phyloP scores from a whole-genome alignment of 2,113 vertebrate species.

The Chamaetylas fuelleborni region DNA sequence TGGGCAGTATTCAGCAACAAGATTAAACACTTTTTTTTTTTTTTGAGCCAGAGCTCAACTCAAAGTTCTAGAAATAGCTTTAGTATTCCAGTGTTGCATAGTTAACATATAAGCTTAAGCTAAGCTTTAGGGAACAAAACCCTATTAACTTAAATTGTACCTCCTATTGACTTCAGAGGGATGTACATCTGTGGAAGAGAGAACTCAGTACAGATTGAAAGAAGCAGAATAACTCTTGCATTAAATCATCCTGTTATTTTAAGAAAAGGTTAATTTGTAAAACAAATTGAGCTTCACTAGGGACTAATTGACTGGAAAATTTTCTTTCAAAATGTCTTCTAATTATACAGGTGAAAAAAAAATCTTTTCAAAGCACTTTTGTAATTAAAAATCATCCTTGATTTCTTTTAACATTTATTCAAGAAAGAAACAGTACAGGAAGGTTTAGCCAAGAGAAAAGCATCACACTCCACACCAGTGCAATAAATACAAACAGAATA shows the following conservation, averaged over 20 bases:
- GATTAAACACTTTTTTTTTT: not conserved
- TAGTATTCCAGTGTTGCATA: not conserved
- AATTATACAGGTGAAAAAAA: constrained; percentile 61
- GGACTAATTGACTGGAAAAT: constrained; percentile 59
- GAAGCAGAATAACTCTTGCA: constrained; percentile 39
- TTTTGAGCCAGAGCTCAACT: not conserved
- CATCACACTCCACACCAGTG: not conserved
- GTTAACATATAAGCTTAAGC: not conserved
- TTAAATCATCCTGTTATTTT: constrained; percentile 62
- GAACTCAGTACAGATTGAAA: not conserved
- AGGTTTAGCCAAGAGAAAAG: not conserved
- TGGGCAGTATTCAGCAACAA: not conserved
- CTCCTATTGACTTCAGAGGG: not conserved
- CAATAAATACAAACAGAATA: not conserved
- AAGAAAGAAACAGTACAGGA: not conserved
- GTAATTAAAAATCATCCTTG: constrained; percentile 50
- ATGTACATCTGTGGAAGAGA: not conserved
- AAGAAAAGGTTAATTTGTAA: constrained; percentile 65
- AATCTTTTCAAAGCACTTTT: constrained; percentile 37
- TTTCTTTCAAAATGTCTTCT: constrained; percentile 56
- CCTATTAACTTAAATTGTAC: not conserved
- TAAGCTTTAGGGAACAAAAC: not conserved
- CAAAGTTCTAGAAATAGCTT: not conserved
- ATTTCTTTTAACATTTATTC: constrained; percentile 48
- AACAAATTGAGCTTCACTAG: constrained; percentile 63